Percentiles rank a stretch among this genome's conserved stretches.
phyloP scores from a whole-genome alignment of 1,140 invertebrate genomes.

The Drosophila sucinea region DNA sequence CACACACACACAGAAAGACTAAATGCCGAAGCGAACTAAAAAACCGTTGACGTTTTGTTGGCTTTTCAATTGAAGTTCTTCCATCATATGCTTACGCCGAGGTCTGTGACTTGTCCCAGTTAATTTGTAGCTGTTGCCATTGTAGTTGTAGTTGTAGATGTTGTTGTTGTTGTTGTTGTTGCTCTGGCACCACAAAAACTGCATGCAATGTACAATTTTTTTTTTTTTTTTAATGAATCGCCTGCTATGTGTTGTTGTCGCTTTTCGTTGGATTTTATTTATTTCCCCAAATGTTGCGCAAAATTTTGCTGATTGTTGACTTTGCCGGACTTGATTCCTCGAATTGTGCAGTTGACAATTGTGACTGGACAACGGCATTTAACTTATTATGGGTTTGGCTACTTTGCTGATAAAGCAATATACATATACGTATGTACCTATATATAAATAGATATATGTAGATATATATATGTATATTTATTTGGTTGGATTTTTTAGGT shows the following conservation, averaged over 20 bases:
- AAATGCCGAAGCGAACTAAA: constrained; percentile 60
- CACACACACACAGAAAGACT: constrained; percentile 2
- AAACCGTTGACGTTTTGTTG: constrained; percentile 35
- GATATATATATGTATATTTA: background rate
- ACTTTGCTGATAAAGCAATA: constrained; percentile 48
- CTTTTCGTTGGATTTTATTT: constrained; percentile 29
- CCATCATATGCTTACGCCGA: constrained; percentile 38
- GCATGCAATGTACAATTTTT: constrained; percentile 65
- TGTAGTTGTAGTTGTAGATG: constrained; percentile 26
- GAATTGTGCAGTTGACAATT: constrained; percentile 43
- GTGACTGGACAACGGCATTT: constrained; percentile 43
- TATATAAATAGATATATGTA: constrained; percentile 33
- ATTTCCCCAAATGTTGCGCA: constrained; percentile 66
- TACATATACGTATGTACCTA: background rate
- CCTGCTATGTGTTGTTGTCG: constrained; percentile 9
- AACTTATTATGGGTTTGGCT: constrained; percentile 38
- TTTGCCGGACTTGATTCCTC: constrained; percentile 48
- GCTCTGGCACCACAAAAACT: constrained; percentile 60
- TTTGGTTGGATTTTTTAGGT: constrained; percentile 8
- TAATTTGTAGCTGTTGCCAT: constrained; percentile 53
- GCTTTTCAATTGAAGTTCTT: constrained; percentile 67
- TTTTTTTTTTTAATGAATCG: constrained; percentile 29
- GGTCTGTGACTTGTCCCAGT: constrained; percentile 75
- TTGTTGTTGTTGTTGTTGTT: constrained; percentile 28
- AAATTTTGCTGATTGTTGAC: constrained; percentile 56